Evolutionary conservation across 2,888 invertebrate species (phyloP), one percentile per base, ranked within the genome.

Genomic region (Papilio gigon): DNA sequence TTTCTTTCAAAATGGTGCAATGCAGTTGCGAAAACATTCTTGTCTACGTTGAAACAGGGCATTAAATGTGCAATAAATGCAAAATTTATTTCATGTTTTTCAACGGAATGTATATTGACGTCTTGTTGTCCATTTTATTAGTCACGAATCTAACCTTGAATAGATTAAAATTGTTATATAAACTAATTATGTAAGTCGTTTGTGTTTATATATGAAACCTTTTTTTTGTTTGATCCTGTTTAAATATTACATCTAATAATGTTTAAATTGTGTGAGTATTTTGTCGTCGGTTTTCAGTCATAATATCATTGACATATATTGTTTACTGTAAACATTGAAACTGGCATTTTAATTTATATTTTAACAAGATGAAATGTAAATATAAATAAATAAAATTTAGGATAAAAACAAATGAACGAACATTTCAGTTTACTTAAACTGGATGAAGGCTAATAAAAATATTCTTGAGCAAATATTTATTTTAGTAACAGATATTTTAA

Each of bases 1-100:
- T 53, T 30, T 53, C 30, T 27, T n/a, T 53, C 30, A 53, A 53
- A 53, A 30, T 53, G 53, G 53, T n/a, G 53, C 53, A 53, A 53
- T 53, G 53, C 53, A 30, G 53, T 53, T 53, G 27, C n/a, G 53
- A 53, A 53, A 53, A 30, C 30, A 4, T 53, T 53, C 53, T 30
- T 53, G 30, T 53, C 30, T 53, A 30, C n/a, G 30, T 53, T 4
- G 30, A 30, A 22, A 47, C 22, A 47, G 12, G 4, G 22, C 22
- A 53, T 9, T 53, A 53, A 53, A 53, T 53, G 53, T 27, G 30
- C 53, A 53, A 30, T 53, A 53, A 53, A 53, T 53, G 53, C 14
- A 30, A 30, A 53, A 27, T 1, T 53, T 53, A 27, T 27, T 53
- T 50, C n/a, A 30, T 27, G 27, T 30, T 30, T 53, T 30, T 53